Evolutionary conservation across 2,888 invertebrate species (phyloP).

Genomic region (Zaprionus obscuricornis): DNA sequence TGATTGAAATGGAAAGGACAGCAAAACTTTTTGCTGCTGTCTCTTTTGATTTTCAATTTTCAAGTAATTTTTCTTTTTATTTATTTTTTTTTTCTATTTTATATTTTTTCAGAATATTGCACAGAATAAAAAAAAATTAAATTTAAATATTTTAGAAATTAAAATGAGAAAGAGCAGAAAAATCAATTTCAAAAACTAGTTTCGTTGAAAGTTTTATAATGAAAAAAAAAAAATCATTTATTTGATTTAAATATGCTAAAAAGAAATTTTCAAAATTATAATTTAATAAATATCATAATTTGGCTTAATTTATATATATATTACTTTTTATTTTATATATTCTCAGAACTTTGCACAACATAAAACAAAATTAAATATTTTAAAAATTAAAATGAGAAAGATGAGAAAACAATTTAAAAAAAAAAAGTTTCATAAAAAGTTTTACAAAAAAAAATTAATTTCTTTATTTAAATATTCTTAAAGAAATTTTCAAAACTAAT

Average conservation of each 20-base stretch:
- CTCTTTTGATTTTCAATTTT: constrained; percentile 39
- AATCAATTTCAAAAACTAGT: constrained; percentile 9
- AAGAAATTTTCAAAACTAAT: background rate
- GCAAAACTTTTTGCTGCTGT: constrained; percentile 38
- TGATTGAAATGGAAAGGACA: constrained; percentile 22
- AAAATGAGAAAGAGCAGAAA: constrained; percentile 11
- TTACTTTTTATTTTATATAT: too few relatives aligned
- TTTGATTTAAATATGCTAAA: too few relatives aligned
- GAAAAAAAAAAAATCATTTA: too few relatives aligned
- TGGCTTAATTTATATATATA: constrained; percentile 42
- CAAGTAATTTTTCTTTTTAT: constrained; percentile 1
- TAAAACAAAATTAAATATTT: too few relatives aligned
- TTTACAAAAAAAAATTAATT: too few relatives aligned
- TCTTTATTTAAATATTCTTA: too few relatives aligned
- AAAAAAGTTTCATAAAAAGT: too few relatives aligned
- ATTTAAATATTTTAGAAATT: too few relatives aligned
- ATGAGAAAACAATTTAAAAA: background rate
- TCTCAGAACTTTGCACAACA: too few relatives aligned
- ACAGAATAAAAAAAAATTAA: constrained; percentile 5
- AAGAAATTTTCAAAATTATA: background rate
- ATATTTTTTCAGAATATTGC: too few relatives aligned
- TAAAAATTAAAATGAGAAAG: too few relatives aligned
- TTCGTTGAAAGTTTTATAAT: too few relatives aligned
- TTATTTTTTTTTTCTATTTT: background rate
- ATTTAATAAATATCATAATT: background rate